phyloP scores from a whole-genome alignment of 2,113 vertebrate species.

The Scalopus aquaticus region DNA sequence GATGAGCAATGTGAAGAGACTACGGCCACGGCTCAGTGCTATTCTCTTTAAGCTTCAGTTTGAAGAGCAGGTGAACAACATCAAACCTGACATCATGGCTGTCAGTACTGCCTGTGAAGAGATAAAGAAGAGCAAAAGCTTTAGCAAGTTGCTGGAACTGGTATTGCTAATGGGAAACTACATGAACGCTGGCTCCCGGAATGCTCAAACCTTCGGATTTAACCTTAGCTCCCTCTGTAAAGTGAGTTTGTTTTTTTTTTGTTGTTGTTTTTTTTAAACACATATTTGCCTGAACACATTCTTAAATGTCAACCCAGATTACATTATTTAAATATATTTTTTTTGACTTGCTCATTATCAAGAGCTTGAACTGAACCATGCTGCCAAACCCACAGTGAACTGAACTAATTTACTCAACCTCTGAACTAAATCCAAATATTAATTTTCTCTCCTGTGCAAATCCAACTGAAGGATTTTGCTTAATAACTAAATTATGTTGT shows the following conservation, averaged over 20 bases:
- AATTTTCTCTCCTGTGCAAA: constrained; percentile 65
- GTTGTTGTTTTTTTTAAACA: constrained; percentile 40
- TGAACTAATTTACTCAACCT: constrained; percentile 74
- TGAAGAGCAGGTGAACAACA: constrained; percentile 96
- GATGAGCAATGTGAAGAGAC: constrained; percentile 96
- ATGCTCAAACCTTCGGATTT: constrained; percentile 96
- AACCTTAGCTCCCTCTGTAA: constrained; percentile 98
- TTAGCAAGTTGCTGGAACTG: constrained; percentile 94
- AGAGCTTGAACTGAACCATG: constrained; percentile 66
- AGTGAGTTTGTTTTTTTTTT: constrained; percentile 86
- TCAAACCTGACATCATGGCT: constrained; percentile 96
- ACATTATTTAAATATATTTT: constrained; percentile 67
- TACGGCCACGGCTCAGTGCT: constrained; percentile 94
- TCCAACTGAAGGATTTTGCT: constrained; percentile 56
- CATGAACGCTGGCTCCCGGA: constrained; percentile 98
- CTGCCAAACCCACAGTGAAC: constrained; percentile 68
- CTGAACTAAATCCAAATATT: constrained; percentile 74
- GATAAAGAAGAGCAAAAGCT: constrained; percentile 94
- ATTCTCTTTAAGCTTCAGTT: constrained; percentile 99
- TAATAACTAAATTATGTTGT: constrained; percentile 62
- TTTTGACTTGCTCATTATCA: constrained; percentile 68
- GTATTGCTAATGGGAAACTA: constrained; percentile 97
- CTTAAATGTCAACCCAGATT: constrained; percentile 60
- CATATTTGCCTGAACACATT: constrained; percentile 62
- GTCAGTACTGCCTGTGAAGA: constrained; percentile 95